phyloP scores from a whole-genome alignment of 2,797 vertebrate species.

The Gymnocypris eckloni region DNA sequence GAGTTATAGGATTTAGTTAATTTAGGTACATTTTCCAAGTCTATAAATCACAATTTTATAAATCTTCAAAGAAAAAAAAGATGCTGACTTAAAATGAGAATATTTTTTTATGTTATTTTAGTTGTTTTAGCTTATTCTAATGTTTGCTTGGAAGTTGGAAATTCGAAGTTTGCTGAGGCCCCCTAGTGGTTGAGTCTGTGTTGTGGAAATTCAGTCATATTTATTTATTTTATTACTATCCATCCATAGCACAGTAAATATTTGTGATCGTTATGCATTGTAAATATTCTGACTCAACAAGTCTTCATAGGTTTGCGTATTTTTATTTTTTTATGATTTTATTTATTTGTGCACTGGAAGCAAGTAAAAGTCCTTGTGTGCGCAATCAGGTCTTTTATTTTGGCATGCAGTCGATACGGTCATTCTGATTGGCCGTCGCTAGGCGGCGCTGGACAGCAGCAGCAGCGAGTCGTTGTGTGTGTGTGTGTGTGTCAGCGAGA shows the following conservation, averaged over 20 bases:
- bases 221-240: neutral
- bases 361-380: too few relatives aligned
- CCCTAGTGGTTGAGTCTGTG: neutral
- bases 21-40: neutral
- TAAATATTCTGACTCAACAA: too few relatives aligned
- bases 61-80: neutral
- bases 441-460: neutral
- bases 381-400: conserved; percentile 13
- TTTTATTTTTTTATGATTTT: too few relatives aligned
- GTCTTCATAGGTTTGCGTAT: too few relatives aligned
- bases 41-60: neutral
- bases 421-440: neutral
- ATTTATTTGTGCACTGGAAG: too few relatives aligned
- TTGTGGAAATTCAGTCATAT: neutral
- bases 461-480: neutral
- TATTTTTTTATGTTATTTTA: accelerated
- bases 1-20: neutral
- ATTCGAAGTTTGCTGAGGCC: neutral
- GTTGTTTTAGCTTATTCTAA: neutral
- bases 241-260: neutral
- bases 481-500: neutral
- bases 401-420: neutral
- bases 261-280: too few relatives aligned
- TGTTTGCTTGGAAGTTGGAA: neutral
- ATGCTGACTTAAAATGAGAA: neutral